phyloP scores from a whole-genome alignment of 2,113 vertebrate species.

The Narcine bancroftii region DNA sequence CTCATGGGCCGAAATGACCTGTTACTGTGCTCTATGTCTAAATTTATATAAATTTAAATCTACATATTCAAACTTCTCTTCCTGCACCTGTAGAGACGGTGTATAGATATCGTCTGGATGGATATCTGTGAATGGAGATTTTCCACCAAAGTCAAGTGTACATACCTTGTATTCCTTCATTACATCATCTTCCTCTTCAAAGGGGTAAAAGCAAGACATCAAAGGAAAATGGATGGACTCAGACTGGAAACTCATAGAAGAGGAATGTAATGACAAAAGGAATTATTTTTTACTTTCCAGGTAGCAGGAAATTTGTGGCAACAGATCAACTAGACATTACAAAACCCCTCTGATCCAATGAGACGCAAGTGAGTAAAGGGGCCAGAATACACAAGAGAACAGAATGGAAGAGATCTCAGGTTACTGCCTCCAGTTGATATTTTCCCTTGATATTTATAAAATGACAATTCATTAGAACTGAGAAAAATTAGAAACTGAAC shows the following conservation, averaged over 20 bases:
- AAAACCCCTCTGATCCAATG: not conserved
- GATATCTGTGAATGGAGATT: not conserved
- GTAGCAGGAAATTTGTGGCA: not conserved
- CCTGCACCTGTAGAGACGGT: not conserved
- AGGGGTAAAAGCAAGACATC: not conserved
- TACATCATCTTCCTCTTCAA: not conserved
- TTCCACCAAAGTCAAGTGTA: not conserved
- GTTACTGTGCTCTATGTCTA: too few relatives aligned
- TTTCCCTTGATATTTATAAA: not conserved
- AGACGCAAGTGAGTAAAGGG: not conserved
- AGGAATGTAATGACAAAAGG: not conserved
- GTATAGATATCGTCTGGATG: not conserved
- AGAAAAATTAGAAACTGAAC: too few relatives aligned
- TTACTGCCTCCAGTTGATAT: not conserved
- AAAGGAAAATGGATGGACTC: not conserved
- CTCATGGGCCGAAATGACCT: too few relatives aligned
- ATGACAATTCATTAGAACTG: not conserved
- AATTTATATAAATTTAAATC: too few relatives aligned
- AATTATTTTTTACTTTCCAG: not conserved
- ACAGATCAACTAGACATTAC: not conserved
- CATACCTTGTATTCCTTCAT: not conserved
- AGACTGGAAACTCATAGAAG: not conserved
- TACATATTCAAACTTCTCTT: not conserved
- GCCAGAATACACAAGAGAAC: too few relatives aligned
- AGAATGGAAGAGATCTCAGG: too few relatives aligned